A percentile compares a stretch with the other conserved stretches of the same genome.
Conservation (phyloP, 2,797 vertebrate species). For the Luscinia megarhynchos region DNA sequence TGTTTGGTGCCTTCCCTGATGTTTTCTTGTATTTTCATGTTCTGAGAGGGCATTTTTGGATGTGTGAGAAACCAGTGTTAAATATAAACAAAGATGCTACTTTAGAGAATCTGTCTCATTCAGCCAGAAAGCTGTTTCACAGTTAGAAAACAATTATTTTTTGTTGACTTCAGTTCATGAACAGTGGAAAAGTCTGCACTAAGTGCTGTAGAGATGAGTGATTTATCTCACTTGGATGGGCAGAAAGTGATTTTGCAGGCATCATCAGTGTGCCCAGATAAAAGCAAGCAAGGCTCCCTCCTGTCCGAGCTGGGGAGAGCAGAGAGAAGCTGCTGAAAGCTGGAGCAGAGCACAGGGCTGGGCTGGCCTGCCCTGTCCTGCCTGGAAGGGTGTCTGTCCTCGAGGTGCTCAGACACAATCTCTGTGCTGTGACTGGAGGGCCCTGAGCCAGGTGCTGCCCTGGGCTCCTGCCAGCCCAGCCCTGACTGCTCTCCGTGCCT, state of each 20-base stretch:
- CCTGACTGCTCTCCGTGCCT: not conserved
- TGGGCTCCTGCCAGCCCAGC: not conserved
- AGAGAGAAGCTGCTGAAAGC: not conserved
- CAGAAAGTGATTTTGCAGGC: not conserved
- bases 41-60: conserved; percentile 20
- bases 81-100: not conserved
- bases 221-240: not conserved
- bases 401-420: not conserved
- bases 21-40: conserved; percentile 4
- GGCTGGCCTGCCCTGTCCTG: not conserved
- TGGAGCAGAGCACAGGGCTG: not conserved
- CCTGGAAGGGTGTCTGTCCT: not conserved
- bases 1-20: not conserved
- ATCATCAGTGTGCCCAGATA: not conserved
- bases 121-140: not conserved
- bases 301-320: not conserved
- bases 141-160: not conserved
- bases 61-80: not conserved
- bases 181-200: not conserved
- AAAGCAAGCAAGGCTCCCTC: accelerated
- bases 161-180: not conserved
- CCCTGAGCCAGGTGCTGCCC: not conserved
- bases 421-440: accelerated
- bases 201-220: not conserved
- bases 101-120: not conserved